Evolutionary conservation across 92 coral and sea anemone genomes (phyloP).

Genomic region (Nematostella vectensis): DNA sequence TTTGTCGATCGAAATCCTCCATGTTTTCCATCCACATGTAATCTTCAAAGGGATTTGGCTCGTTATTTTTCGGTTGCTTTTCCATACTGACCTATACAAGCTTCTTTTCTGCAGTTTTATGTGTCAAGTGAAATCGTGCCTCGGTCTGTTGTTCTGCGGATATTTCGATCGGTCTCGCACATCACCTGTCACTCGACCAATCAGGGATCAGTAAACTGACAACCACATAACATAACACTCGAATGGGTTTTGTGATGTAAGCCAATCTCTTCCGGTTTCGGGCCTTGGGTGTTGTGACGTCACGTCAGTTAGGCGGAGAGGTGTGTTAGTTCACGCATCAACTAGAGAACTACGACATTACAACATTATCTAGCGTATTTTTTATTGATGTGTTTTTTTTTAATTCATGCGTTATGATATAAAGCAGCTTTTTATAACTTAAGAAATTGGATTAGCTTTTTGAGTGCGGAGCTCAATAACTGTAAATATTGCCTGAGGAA

Average conservation of each 20-base stretch:
- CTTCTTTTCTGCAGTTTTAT: slow-evolving; percentile 1
- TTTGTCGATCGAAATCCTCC: slow-evolving; percentile 79
- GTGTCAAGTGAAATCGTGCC: slow-evolving; percentile 3
- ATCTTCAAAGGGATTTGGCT: slow-evolving; percentile 54
- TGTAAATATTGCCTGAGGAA: too few relatives aligned
- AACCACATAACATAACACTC: slow-evolving; percentile 75
- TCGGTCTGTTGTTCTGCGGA: slow-evolving; percentile 18
- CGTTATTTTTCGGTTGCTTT: slow-evolving; percentile 40
- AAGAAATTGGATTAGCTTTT: too few relatives aligned
- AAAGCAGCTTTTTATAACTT: too few relatives aligned
- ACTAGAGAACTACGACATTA: too few relatives aligned
- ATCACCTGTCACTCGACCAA: slow-evolving; percentile 73
- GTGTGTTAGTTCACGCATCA: too few relatives aligned
- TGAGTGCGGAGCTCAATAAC: too few relatives aligned
- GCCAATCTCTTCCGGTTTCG: slow-evolving; percentile 4
- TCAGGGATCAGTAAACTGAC: slow-evolving; percentile 46
- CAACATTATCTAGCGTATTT: too few relatives aligned
- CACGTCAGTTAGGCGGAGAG: too few relatives aligned
- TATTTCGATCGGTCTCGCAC: slow-evolving; percentile 42
- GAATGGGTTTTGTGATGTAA: slow-evolving; percentile 78
- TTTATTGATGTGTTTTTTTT: too few relatives aligned
- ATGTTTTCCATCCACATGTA: slow-evolving; percentile 78
- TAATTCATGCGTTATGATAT: too few relatives aligned
- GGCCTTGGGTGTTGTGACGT: not conserved
- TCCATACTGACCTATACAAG: slow-evolving; percentile 16